A percentile compares a stretch with the other conserved stretches of the same genome.
Evolutionary conservation across 53 echinoderm and acorn worm species (phyloP).

Genomic region (Holothuria scabra): DNA sequence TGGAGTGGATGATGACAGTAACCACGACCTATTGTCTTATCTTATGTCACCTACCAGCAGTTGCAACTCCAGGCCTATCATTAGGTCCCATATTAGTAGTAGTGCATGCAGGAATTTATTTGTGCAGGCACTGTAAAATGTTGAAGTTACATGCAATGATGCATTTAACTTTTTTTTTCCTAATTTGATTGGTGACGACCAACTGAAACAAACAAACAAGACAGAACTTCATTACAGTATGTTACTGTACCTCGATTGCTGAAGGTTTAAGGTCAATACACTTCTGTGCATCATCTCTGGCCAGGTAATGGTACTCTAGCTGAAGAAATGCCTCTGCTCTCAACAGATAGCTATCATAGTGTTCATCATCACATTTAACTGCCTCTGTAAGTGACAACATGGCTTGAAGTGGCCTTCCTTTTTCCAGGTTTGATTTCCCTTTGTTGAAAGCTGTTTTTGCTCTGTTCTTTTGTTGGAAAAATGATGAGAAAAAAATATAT

Average conservation of each 20-base stretch:
- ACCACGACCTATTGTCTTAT: no score
- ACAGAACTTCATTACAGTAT: background rate
- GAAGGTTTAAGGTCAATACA: conserved; percentile 33
- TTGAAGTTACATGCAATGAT: no score
- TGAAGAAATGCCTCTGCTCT: conserved; percentile 34
- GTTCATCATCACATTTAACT: conserved; percentile 29
- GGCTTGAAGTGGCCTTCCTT: conserved; percentile 25
- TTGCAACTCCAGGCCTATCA: no score
- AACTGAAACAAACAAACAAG: no score
- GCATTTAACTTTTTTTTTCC: no score
- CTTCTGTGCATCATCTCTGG: conserved; percentile 37
- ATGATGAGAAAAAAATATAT: background rate
- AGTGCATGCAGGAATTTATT: no score
- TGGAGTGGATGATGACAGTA: no score
- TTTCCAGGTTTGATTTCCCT: conserved; percentile 27
- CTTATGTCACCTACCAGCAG: no score
- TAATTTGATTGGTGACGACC: no score
- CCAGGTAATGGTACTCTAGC: conserved; percentile 35
- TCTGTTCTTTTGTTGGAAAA: background rate
- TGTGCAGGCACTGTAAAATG: no score
- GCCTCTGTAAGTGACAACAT: conserved; percentile 39
- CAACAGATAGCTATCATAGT: conserved; percentile 21
- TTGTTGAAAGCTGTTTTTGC: conserved; percentile 11
- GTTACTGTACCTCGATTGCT: conserved; percentile 11
- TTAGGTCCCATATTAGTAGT: no score